A percentile compares a stretch with the other conserved stretches of the same genome.
These are phyloP conservation scores for Fulmarus glacialis DNA, from an alignment of 2,113 vertebrate species.

Conservation along the genomic window DNA sequence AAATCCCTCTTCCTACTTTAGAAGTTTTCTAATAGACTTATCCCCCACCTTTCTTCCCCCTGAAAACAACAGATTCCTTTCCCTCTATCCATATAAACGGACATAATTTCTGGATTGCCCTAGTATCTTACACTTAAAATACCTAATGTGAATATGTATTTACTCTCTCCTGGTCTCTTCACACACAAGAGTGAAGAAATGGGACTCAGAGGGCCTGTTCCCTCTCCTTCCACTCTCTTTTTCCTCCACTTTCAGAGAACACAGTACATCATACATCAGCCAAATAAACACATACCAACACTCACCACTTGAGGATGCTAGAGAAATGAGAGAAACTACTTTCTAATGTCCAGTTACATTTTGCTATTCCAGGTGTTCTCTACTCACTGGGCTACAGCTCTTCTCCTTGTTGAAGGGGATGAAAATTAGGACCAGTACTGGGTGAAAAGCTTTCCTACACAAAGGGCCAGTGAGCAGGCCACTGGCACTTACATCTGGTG, in stretches of 20 bases:
- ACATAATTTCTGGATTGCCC: not conserved
- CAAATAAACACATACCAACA: not conserved
- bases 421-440: not conserved
- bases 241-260: not conserved
- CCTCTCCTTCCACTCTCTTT: not conserved
- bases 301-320: not conserved
- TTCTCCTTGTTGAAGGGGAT: not conserved
- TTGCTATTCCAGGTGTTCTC: not conserved
- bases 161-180: not conserved
- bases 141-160: not conserved
- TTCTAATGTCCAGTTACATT: not conserved
- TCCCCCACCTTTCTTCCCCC: not conserved
- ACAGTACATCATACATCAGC: not conserved
- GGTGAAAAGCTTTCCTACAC: not conserved
- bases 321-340: not conserved
- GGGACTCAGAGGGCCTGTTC: not conserved
- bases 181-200: not conserved
- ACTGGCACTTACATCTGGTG: fast-evolving
- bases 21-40: not conserved
- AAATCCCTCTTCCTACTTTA: not conserved
- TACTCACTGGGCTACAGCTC: not conserved
- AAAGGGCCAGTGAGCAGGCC: not conserved
- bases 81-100: not conserved
- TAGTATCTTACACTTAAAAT: not conserved
- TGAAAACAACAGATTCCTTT: not conserved